Base-by-base conservation (phyloP, 1,140 invertebrate genomes). In the Coenobita brevimanus region DNA sequence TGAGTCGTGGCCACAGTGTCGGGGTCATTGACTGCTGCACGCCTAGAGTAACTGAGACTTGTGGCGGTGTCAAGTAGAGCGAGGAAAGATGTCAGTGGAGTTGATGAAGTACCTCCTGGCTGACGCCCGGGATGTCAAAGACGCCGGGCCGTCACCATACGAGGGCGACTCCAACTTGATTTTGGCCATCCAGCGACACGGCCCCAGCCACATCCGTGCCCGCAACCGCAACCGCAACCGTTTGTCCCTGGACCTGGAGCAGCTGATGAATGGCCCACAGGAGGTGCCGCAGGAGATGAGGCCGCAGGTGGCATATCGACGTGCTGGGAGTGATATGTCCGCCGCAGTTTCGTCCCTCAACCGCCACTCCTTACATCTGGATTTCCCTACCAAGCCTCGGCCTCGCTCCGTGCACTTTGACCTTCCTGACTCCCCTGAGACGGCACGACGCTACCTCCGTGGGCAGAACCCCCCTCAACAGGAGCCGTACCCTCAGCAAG, bases 61-160 rank as follows among this genome's bases (percentile, higher is more conserved):
- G 27, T 41, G 38, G 27, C 27, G 17, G 69, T 21, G 38, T 33
- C 27, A 75, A 41, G 41, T 64, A 24, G n/a, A 8, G 36, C n/a
- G 24, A 21, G 69, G 8, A 67, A 64, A 38, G 36, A 88, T 82
- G 79, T 67, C 80, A 38, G 82, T 57, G 50, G 30, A 73, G 27
- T 62, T 88, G 41, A 88, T 88, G 86, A 82, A 88, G 43, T 88
- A 41, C 41, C 57, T 88, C 0, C 33, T 88, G 71, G 86, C 86
- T 4, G 86, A 88, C 43, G 86, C 86, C 3, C 79, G 86, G 24
- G 86, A 88, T 38, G 69, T 88, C 67, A 75, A 60, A 30, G 78
- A 82, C 60, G 13, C 79, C 13, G 86, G 79, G 2, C 86, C 86
- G 24, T 88, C 86, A 10, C 86, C 86, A 2, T 88, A 88, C 79